These are phyloP conservation scores for Zaprionus davidi DNA, from an alignment of 1,140 invertebrate species.

Conservation along the genomic window DNA sequence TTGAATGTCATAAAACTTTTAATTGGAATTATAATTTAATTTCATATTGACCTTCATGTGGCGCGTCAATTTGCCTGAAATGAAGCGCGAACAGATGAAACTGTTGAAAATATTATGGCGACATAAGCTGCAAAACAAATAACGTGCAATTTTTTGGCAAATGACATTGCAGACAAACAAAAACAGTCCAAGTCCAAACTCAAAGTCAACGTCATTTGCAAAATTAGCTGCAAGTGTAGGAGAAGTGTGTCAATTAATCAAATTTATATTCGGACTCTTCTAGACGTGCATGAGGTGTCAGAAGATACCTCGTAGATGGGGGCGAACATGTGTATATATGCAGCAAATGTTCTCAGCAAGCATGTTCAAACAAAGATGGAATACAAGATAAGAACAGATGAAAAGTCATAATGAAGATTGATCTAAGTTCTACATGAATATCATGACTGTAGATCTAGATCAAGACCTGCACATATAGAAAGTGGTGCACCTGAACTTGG, in stretches of 20 bases:
- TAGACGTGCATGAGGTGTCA: neutral
- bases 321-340: neutral
- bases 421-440: neutral
- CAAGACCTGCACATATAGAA: constrained; percentile 3
- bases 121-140: constrained; percentile 25
- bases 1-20: constrained; percentile 37
- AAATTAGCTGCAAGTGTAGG: constrained; percentile 40
- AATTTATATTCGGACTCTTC: constrained; percentile 3
- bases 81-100: constrained; percentile 35
- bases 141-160: constrained; percentile 36
- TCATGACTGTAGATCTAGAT: neutral
- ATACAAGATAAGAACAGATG: too few species aligned
- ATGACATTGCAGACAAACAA: constrained; percentile 13
- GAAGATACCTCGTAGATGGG: neutral
- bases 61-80: constrained; percentile 50
- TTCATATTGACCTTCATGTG: constrained; percentile 40
- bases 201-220: constrained; percentile 33
- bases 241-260: constrained; percentile 29
- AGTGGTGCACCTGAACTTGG: constrained; percentile 32
- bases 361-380: too few species aligned
- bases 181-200: neutral
- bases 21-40: constrained; percentile 53
- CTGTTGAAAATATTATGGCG: constrained; percentile 10
- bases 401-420: too few species aligned
- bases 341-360: neutral